phyloP scores from a whole-genome alignment of 2,113 vertebrate species.

The Psephotus haematonotus region DNA sequence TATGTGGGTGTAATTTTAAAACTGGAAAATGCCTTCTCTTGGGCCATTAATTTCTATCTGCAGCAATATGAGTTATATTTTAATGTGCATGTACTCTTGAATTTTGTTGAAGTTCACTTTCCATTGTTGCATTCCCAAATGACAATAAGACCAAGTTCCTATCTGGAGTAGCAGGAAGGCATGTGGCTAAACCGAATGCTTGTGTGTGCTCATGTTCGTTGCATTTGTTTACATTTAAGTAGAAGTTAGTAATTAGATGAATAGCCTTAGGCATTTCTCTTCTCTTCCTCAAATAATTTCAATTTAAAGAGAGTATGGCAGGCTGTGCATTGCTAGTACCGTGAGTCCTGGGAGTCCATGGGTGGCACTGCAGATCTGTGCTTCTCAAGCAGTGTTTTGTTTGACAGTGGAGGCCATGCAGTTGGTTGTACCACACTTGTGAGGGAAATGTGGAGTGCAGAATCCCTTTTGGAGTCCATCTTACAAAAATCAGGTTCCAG shows the following conservation, averaged over 20 bases:
- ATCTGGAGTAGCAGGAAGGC: neutral
- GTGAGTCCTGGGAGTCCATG: rapidly evolving
- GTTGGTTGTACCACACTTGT: neutral
- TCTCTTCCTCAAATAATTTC: neutral
- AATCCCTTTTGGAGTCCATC: neutral
- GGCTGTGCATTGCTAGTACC: neutral
- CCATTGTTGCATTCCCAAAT: neutral
- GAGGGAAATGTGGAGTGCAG: neutral
- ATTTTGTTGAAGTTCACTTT: neutral
- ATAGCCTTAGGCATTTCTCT: neutral
- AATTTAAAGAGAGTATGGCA: neutral
- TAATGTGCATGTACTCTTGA: neutral
- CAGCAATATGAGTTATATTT: neutral
- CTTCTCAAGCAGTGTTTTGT: neutral
- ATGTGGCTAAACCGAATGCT: rapidly evolving
- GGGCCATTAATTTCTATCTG: neutral
- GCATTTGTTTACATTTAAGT: neutral
- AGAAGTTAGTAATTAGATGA: neutral
- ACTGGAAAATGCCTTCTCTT: neutral
- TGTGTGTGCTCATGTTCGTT: neutral
- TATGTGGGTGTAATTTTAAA: slow-evolving; percentile 15
- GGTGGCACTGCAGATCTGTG: neutral
- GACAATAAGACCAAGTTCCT: neutral
- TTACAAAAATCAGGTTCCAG: neutral
- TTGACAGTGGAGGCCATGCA: neutral